Conservation (phyloP, 2,797 vertebrate genomes). For the Sardinella longiceps region DNA sequence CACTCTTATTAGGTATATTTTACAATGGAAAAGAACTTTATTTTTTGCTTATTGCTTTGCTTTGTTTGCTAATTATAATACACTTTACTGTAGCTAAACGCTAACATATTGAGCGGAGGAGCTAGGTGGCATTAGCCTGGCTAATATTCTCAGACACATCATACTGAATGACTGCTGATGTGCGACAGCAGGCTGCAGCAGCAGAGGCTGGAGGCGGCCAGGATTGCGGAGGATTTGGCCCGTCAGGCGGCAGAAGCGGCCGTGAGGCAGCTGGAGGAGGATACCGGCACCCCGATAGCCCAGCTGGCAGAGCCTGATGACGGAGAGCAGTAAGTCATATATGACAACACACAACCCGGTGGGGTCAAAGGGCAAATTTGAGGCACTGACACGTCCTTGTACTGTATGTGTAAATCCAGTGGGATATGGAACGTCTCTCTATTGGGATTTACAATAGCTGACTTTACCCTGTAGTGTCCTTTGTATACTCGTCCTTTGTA, state of each 20-base stretch:
- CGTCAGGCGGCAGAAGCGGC: conserved; percentile 69
- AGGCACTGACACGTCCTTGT: background rate
- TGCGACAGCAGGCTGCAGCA: conserved; percentile 62
- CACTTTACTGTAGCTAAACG: too few species aligned
- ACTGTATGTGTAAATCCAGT: background rate
- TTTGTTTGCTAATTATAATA: too few species aligned
- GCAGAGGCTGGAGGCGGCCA: conserved; percentile 67
- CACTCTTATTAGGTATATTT: too few species aligned
- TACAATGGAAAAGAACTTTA: too few species aligned
- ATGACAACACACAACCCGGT: conserved; percentile 23
- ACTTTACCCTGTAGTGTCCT: background rate
- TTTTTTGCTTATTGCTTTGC: too few species aligned
- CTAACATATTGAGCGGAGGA: too few species aligned
- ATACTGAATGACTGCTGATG: background rate
- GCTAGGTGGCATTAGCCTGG: too few species aligned
- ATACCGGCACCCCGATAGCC: conserved; percentile 60
- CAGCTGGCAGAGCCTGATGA: conserved; percentile 59
- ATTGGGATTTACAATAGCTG: background rate
- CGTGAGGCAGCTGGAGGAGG: conserved; percentile 64
- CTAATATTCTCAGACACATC: background rate
- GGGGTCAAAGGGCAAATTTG: background rate
- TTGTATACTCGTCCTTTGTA: too few species aligned
- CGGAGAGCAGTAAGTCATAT: conserved; percentile 66
- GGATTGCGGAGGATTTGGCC: conserved; percentile 69
- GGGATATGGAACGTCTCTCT: background rate